Evolutionary conservation across 2,113 vertebrate genomes (phyloP).

Genomic region (Casuarius casuarius): DNA sequence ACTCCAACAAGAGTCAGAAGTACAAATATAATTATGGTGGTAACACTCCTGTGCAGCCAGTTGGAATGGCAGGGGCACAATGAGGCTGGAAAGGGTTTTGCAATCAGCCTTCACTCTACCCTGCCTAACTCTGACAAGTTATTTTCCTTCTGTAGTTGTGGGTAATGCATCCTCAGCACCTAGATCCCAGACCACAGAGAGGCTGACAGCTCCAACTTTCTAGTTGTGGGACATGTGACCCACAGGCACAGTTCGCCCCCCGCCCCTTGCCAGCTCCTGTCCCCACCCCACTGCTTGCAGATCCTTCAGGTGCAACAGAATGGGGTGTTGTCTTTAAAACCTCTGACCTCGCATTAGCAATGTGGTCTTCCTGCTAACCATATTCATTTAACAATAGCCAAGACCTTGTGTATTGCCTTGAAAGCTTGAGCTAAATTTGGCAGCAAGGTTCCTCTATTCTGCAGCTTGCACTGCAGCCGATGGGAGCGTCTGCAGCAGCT

Average conservation of each 20-base stretch:
- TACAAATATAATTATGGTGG: conserved; percentile 11
- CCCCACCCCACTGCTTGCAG: neutral
- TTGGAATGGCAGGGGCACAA: neutral
- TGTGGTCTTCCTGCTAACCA: neutral
- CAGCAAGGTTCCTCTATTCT: neutral
- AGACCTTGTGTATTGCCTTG: neutral
- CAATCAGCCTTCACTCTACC: neutral
- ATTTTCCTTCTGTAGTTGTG: neutral
- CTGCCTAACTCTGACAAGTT: neutral
- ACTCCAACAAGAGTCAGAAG: neutral
- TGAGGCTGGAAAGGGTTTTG: neutral
- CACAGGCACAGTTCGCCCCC: accelerated
- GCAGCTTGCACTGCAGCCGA: neutral
- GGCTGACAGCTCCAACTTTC: neutral
- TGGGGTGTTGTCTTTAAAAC: neutral
- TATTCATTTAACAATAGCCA: conserved; percentile 6
- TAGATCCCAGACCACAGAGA: neutral
- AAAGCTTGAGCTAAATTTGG: conserved; percentile 47
- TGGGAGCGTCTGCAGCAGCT: neutral
- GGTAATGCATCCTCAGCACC: neutral
- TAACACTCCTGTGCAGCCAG: neutral
- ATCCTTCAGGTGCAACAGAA: neutral
- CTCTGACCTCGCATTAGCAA: neutral
- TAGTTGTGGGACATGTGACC: neutral
- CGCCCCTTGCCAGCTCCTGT: neutral